Base-by-base conservation (phyloP, 2,113 vertebrate genomes). In the Microcebus lehilahytsara region DNA sequence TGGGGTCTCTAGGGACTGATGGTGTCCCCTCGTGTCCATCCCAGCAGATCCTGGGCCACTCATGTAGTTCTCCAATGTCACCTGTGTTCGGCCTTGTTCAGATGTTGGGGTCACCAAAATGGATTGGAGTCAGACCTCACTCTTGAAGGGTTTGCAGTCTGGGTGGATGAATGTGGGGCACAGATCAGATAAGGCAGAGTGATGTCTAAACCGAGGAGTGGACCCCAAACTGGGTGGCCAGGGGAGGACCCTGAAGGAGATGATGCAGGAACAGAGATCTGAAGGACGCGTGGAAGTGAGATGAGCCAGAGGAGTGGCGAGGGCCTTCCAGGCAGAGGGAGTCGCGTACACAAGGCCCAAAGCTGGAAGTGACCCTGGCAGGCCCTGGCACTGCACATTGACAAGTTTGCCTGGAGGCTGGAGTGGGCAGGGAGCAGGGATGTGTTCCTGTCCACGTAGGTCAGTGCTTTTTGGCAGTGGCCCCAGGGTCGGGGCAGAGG, bases 391-490 rank as follows among this genome's bases (percentile, higher is more conserved):
- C 64, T 87, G 71, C 49, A 23, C 25, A 46, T 2, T 56, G 95
- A 96, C 85, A 62, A 81, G 81, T 97, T 88, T 87, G 85, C 97
- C 86, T 80, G 80, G 58, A 95, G 90, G 84, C 92, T 90, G 64
- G 60, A 88, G 53, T n/a, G 51, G 49, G 75, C 90, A 85, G 87
- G 91, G 67, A 64, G 40, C 46, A 42, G 88, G 91, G 87, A 60
- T 9, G 0, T 19, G 11, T 71, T 71, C 58, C 71, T 88, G 90
- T 77, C 91, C 87, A 93, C 90, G 22, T 0, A 34, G 95, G 96
- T 95, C 92, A 69, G 37, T 79, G 96, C 25, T 40, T 91, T 84
- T 75, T 96, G 98, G 95, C 81, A 66, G 93, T 53, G 67, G 86
- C 78, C 91, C 78, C 93, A 67, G 91, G 94, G 93, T 96, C 83